These are phyloP conservation scores for Neoascia interrupta DNA, from an alignment of 2,888 invertebrate genomes.

Conservation along the genomic window DNA sequence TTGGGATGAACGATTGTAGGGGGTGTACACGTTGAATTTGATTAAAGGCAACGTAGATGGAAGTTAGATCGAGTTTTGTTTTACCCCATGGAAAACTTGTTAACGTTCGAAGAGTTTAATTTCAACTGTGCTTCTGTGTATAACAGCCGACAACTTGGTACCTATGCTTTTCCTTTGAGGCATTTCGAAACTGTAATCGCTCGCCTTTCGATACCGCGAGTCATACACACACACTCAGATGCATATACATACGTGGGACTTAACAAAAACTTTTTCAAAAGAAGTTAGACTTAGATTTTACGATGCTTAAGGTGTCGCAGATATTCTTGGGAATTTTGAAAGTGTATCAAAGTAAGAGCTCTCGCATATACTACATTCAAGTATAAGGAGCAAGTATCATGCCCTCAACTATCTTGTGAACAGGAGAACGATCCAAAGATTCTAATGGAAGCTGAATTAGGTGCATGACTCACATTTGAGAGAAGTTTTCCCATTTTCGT, in stretches of 20 bases:
- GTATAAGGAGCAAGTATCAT: background rate
- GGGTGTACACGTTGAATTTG: conserved; percentile 59
- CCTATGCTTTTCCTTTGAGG: conserved; percentile 40
- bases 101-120: conserved; percentile 54
- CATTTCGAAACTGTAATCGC: conserved; percentile 58
- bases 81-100: conserved; percentile 33
- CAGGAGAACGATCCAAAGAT: conserved; percentile 47
- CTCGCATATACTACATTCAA: conserved; percentile 16
- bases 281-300: conserved; percentile 54
- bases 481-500: conserved; percentile 21
- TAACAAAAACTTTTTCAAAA: conserved; percentile 47
- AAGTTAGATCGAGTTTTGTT: conserved; percentile 45
- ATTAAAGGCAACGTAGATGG: conserved; percentile 55
- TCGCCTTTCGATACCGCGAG: conserved; percentile 38
- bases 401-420: background rate
- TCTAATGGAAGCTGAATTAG: conserved; percentile 65
- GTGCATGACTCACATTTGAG: conserved; percentile 55
- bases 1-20: conserved; percentile 55
- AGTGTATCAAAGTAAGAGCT: conserved; percentile 62
- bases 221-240: background rate
- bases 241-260: conserved; percentile 20
- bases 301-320: conserved; percentile 65
- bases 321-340: conserved; percentile 52
- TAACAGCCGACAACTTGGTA: background rate
- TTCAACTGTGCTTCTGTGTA: conserved; percentile 10